A percentile compares a stretch with the other conserved stretches of the same genome.
Evolutionary conservation across 2,888 invertebrate species (phyloP).

Genomic region (Polymixis lichenea): DNA sequence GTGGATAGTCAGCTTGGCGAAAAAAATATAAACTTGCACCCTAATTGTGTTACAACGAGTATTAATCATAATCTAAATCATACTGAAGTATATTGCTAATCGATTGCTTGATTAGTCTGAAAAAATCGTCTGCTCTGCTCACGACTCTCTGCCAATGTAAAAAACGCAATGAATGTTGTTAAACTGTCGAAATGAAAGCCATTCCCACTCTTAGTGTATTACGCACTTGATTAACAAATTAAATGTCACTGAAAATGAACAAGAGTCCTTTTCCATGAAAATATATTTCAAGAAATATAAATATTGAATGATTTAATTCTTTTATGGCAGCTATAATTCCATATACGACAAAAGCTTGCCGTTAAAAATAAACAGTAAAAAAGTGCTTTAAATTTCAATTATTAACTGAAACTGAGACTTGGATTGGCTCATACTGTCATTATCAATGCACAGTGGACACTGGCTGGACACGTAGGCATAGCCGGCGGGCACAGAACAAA

Average conservation of each 20-base stretch:
- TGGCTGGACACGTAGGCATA: slow-evolving; percentile 36
- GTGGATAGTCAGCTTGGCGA: not conserved
- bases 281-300: not conserved
- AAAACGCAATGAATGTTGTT: no score
- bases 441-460: slow-evolving; percentile 60
- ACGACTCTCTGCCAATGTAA: no score
- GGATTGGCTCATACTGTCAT: slow-evolving; percentile 64
- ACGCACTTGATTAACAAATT: not conserved
- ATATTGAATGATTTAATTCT: not conserved
- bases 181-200: no score
- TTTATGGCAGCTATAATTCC: not conserved
- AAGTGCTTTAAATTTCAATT: slow-evolving; percentile 53
- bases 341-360: not conserved
- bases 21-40: not conserved
- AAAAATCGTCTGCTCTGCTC: no score
- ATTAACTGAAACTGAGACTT: slow-evolving; percentile 60
- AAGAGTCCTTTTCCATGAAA: not conserved
- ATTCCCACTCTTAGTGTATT: no score
- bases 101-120: no score
- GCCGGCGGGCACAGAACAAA: slow-evolving; percentile 48
- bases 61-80: no score
- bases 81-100: no score
- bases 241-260: not conserved
- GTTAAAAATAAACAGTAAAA: slow-evolving; percentile 39
- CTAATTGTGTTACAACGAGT: no score